Evolutionary conservation across 2,888 invertebrate genomes (phyloP).

Genomic region (Andrena dorsata): DNA sequence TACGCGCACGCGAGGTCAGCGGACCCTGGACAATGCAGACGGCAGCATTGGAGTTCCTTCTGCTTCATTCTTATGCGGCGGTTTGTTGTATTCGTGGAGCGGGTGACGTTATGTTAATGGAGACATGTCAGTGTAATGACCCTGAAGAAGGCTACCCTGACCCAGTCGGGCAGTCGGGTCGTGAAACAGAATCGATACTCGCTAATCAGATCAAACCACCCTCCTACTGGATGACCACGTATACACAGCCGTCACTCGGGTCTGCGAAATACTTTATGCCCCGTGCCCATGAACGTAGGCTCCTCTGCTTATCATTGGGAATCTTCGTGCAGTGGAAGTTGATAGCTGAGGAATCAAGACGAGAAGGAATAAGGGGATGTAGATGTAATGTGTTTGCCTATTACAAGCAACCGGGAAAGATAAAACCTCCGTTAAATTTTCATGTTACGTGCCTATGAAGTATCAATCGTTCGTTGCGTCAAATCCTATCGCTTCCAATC

Average conservation of each 20-base stretch:
- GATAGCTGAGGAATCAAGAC: too few relatives aligned
- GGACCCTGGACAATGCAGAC: neutral
- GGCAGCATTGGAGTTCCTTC: neutral
- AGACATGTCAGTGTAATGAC: conserved; percentile 61
- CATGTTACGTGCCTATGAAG: too few relatives aligned
- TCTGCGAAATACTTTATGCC: conserved; percentile 26
- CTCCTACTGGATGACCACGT: conserved; percentile 55
- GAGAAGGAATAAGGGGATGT: too few relatives aligned
- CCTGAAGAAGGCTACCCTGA: conserved; percentile 77
- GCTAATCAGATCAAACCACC: conserved; percentile 82
- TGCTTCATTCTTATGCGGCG: neutral
- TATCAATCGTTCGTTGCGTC: too few relatives aligned
- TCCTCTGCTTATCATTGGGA: neutral
- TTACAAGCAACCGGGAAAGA: too few relatives aligned
- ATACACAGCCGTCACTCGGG: conserved; percentile 31
- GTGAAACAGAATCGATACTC: conserved; percentile 81
- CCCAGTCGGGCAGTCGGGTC: conserved; percentile 78
- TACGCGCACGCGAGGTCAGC: neutral
- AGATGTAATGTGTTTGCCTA: too few relatives aligned
- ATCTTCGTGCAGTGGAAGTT: neutral
- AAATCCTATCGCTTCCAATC: neutral
- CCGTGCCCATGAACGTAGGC: neutral
- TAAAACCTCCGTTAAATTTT: too few relatives aligned
- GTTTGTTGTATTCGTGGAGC: neutral
- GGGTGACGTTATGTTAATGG: conserved; percentile 46